These are phyloP conservation scores for Acronicta psi DNA, from an alignment of 2,888 invertebrate genomes.

Conservation along the genomic window DNA sequence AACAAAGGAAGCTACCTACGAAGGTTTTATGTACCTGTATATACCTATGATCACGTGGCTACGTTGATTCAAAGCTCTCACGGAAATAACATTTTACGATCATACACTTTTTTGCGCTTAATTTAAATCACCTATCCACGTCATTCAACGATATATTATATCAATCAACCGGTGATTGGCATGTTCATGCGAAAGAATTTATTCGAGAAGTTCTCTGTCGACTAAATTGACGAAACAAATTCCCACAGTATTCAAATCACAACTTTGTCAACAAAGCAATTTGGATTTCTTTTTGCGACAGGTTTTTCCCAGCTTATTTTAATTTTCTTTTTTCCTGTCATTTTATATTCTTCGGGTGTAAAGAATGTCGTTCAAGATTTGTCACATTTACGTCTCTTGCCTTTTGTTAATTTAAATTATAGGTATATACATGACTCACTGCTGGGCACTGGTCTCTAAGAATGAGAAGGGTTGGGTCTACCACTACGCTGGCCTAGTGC, in stretches of 20 bases:
- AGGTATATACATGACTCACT: too few relatives aligned
- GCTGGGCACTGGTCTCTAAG: too few relatives aligned
- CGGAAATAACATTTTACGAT: too few relatives aligned
- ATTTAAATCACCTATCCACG: background rate
- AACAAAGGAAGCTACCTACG: too few relatives aligned
- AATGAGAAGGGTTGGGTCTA: too few relatives aligned
- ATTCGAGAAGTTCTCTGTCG: constrained; percentile 17
- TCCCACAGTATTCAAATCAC: constrained; percentile 16
- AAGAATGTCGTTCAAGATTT: constrained; percentile 37
- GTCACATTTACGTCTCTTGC: constrained; percentile 18
- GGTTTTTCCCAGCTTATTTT: constrained; percentile 26
- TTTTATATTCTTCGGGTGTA: constrained; percentile 39
- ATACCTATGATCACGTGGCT: too few relatives aligned
- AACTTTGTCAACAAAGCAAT: constrained; percentile 28
- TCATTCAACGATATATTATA: background rate
- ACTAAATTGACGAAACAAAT: constrained; percentile 14
- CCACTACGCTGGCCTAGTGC: too few relatives aligned
- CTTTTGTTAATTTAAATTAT: too few relatives aligned
- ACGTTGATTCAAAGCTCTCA: too few relatives aligned
- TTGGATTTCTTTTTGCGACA: constrained; percentile 13
- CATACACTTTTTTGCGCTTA: too few relatives aligned
- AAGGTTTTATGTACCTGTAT: too few relatives aligned
- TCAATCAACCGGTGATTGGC: constrained; percentile 11
- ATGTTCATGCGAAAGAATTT: constrained; percentile 26
- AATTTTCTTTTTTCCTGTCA: constrained; percentile 26